phyloP scores from a whole-genome alignment of 2,888 invertebrate genomes.

The Unio delphinus region DNA sequence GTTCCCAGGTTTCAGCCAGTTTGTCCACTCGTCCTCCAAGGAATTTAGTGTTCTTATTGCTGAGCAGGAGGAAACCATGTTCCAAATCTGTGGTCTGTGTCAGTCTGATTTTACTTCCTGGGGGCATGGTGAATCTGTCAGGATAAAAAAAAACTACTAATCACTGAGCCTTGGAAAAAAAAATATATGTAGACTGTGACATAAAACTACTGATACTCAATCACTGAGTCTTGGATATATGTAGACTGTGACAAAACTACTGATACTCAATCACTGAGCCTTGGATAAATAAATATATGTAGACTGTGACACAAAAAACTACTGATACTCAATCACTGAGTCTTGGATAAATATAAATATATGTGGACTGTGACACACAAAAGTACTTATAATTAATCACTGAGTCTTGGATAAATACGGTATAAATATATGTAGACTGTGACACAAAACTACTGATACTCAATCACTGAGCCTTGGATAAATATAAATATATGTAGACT shows the following conservation, averaged over 20 bases:
- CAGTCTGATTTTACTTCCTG: conserved; percentile 86
- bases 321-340: neutral
- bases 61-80: conserved; percentile 83
- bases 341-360: neutral
- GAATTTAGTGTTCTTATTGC: conserved; percentile 79
- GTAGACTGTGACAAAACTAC: neutral
- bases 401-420: neutral
- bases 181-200: neutral
- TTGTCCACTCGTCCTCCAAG: conserved; percentile 88
- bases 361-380: neutral
- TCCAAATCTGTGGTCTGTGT: conserved; percentile 76
- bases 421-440: too few species aligned
- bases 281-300: neutral
- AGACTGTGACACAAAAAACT: neutral
- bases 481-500: neutral
- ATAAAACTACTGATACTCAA: neutral
- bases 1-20: conserved; percentile 87
- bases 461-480: too few species aligned
- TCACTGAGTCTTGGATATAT: neutral
- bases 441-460: neutral
- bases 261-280: neutral
- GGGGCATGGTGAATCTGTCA: conserved; percentile 84
- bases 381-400: neutral
- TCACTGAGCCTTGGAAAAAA: neutral
- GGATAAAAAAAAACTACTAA: neutral